Base-by-base conservation (phyloP, 2,888 invertebrate genomes). In the Caenorhabditis sp. region DNA sequence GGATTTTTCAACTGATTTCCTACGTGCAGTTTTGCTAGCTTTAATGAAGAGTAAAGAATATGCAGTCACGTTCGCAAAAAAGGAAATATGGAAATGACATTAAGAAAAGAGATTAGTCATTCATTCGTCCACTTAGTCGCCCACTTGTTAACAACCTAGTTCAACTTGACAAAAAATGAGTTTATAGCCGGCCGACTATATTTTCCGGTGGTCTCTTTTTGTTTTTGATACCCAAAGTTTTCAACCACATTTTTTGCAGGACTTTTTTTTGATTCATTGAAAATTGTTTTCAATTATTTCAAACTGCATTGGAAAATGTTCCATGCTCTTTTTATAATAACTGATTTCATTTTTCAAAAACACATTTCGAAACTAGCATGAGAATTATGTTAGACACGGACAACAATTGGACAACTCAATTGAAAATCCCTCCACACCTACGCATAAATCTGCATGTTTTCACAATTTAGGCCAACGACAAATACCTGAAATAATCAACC, bases 21-120 rank as follows among this genome's bases (percentile, higher is more conserved):
- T 62, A 55, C 71, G 55, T 71, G 71, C 71, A 62, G 44, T 24
- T 44, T 44, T 13, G 2, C 15, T 15, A 40, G 13, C 24, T 60
- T 32, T 6, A 15, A 5, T 1, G 18, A 47, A 47, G 18, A 18
- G n/a, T n/a, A n/a, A n/a, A n/a, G n/a, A n/a, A n/a, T n/a, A n/a
- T n/a, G n/a, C n/a, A n/a, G n/a, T n/a, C 22, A 24, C 51, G 51
- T 51, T 51, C 51, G 47, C 40, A 40, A 40, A 11, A 13, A 13
- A 18, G 47, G 2, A 18, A 47, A 20, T 47, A 18, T 47, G 47
- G 9, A 47, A 47, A 47, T 47, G n/a, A 47, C n/a, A 47, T 47
- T 47, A 18, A 20, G 20, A 18, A 47, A 47, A 47, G 4, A 5
- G n/a, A 47, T 47, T 47, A 47, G 20, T 47, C 47, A 47, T 18